Percentiles rank a stretch among this genome's conserved stretches.
Conservation (phyloP, 2,113 vertebrate genomes). For the Garra rufa region DNA sequence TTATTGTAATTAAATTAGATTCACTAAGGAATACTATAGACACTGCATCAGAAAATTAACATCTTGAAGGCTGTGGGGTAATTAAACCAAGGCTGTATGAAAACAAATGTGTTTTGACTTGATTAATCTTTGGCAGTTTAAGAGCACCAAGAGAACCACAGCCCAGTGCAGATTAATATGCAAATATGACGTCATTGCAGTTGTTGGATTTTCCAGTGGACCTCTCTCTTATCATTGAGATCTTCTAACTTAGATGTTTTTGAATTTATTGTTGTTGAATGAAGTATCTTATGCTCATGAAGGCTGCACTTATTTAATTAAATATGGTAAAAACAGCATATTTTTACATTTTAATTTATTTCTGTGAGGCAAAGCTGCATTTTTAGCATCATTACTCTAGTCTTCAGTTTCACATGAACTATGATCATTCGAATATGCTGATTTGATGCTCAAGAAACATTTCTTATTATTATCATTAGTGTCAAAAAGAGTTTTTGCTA, state of each 20-base stretch:
- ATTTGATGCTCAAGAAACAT: not conserved
- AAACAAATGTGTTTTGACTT: constrained; percentile 30
- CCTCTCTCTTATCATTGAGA: not conserved
- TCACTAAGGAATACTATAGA: constrained; percentile 31
- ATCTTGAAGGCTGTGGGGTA: constrained; percentile 19
- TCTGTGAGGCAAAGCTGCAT: not conserved
- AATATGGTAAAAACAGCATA: not conserved
- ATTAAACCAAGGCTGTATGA: constrained; percentile 20
- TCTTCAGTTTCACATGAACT: not conserved
- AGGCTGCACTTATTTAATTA: not conserved
- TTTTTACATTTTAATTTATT: not conserved
- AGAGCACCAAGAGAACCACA: constrained; percentile 4
- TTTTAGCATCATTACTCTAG: not conserved
- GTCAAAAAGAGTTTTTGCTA: not conserved
- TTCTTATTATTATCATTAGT: not conserved
- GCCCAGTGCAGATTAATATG: not conserved
- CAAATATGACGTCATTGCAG: not conserved
- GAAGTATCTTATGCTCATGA: not conserved
- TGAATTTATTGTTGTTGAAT: too few species aligned
- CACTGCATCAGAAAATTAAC: constrained; percentile 6
- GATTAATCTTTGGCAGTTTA: constrained; percentile 36
- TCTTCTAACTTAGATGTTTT: not conserved
- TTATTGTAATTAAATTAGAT: constrained; percentile 33
- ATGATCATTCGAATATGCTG: not conserved
- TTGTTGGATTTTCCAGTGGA: not conserved